These are phyloP conservation scores for Strigamia transsilvanica DNA, from an alignment of 2,888 invertebrate genomes.

Conservation along the genomic window DNA sequence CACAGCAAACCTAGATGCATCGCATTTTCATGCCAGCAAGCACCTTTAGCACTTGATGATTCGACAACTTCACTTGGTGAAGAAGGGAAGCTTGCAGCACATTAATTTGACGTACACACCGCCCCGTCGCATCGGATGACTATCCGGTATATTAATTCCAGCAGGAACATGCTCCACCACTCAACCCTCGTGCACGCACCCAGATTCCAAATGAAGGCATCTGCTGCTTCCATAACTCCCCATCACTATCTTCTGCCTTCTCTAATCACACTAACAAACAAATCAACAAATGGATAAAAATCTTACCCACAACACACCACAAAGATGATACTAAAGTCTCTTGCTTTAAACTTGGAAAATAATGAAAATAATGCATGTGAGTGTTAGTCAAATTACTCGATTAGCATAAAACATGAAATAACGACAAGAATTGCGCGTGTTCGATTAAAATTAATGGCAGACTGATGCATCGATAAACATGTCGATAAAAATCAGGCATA, in stretches of 20 bases:
- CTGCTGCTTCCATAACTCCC: slow-evolving; percentile 24
- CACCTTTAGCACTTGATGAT: slow-evolving; percentile 44
- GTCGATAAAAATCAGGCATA: too few species aligned
- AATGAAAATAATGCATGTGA: too few species aligned
- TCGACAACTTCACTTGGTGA: slow-evolving; percentile 44
- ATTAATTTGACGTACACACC: slow-evolving; percentile 44
- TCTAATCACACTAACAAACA: slow-evolving; percentile 33
- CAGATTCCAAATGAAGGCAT: slow-evolving; percentile 39
- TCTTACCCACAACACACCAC: background rate
- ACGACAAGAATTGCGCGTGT: background rate
- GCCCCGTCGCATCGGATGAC: slow-evolving; percentile 44
- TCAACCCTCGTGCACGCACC: slow-evolving; percentile 44
- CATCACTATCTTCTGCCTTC: slow-evolving; percentile 5
- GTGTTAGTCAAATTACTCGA: too few species aligned
- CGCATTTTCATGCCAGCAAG: slow-evolving; percentile 38
- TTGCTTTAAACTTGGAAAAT: background rate
- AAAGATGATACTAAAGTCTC: too few species aligned
- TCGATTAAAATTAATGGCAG: background rate
- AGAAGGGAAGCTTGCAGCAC: slow-evolving; percentile 37
- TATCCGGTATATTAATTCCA: slow-evolving; percentile 44
- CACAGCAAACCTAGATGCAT: background rate
- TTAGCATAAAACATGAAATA: too few species aligned
- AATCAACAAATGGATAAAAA: slow-evolving; percentile 34
- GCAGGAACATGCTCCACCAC: slow-evolving; percentile 39
- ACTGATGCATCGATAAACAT: background rate